phyloP scores from a whole-genome alignment of 2,113 vertebrate genomes.

The Sinocyclocheilus anophthalmus region DNA sequence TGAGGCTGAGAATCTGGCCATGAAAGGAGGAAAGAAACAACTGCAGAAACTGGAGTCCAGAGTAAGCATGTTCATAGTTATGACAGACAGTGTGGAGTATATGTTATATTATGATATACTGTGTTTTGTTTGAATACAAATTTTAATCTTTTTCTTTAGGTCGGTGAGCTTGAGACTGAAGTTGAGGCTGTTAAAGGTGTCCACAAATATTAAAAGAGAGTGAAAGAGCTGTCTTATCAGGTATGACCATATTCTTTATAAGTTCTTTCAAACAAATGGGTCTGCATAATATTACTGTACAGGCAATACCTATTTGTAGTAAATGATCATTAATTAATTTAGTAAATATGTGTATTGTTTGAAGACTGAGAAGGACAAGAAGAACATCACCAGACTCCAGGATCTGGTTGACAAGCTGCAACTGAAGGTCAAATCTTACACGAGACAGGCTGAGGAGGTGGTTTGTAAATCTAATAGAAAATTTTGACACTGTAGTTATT shows the following conservation, averaged over 20 bases:
- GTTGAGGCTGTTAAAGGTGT: constrained; percentile 65
- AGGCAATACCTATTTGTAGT: neutral
- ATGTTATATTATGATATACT: neutral
- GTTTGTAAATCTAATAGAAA: constrained; percentile 1
- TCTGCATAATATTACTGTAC: neutral
- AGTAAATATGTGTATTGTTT: neutral
- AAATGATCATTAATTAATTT: neutral
- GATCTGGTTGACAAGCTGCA: constrained; percentile 81
- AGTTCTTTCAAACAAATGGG: neutral
- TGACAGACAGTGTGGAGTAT: no score
- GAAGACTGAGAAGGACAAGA: constrained; percentile 59
- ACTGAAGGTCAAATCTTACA: constrained; percentile 75
- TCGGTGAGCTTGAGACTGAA: constrained; percentile 81
- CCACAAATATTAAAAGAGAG: constrained; percentile 54
- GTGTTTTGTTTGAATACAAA: no score
- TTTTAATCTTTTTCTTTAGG: constrained; percentile 62
- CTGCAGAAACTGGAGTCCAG: constrained; percentile 81
- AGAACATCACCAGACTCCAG: constrained; percentile 58
- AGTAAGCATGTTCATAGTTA: constrained; percentile 1
- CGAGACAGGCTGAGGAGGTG: constrained; percentile 75
- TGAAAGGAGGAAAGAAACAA: constrained; percentile 87
- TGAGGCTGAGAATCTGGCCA: constrained; percentile 87
- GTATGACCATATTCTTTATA: constrained; percentile 16
- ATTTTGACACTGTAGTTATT: neutral
- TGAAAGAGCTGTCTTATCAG: constrained; percentile 58